Evolutionary conservation across 1,140 invertebrate genomes (phyloP).

Genomic region (Drosophila pectinifera): DNA sequence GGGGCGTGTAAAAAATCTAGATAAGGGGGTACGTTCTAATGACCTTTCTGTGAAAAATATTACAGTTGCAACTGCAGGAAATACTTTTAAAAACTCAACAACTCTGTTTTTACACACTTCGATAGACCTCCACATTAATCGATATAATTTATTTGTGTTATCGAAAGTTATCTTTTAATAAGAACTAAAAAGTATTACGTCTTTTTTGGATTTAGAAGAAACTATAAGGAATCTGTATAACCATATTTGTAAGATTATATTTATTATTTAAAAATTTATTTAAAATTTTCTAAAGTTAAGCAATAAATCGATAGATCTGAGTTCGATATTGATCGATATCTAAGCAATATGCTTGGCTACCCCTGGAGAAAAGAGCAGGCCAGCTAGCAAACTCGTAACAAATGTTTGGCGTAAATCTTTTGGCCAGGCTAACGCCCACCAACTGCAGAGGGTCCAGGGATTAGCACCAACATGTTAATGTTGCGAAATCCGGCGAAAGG

Average conservation of each 20-base stretch:
- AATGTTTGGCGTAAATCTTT: conserved; percentile 71
- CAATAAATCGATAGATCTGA: no score
- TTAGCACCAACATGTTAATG: conserved; percentile 40
- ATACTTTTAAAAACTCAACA: no score
- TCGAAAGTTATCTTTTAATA: no score
- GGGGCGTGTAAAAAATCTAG: neutral
- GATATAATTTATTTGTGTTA: neutral
- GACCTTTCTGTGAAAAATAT: conserved; percentile 40
- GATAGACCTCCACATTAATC: neutral
- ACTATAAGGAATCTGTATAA: neutral
- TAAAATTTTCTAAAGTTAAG: neutral
- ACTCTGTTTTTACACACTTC: neutral
- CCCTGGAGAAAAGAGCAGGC: conserved; percentile 4
- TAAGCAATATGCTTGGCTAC: neutral
- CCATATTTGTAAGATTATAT: no score
- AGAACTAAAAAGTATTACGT: no score
- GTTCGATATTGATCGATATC: neutral
- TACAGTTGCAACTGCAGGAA: conserved; percentile 5
- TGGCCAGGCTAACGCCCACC: conserved; percentile 45
- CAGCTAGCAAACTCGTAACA: conserved; percentile 56
- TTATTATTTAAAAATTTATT: no score
- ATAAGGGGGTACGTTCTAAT: conserved; percentile 45
- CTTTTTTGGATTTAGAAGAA: no score
- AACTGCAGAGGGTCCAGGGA: conserved; percentile 20
- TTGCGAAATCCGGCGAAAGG: neutral